Evolutionary conservation across 2,797 vertebrate genomes (phyloP), one percentile per base, ranked within the genome.

Genomic region (Babyrousa celebensis): DNA sequence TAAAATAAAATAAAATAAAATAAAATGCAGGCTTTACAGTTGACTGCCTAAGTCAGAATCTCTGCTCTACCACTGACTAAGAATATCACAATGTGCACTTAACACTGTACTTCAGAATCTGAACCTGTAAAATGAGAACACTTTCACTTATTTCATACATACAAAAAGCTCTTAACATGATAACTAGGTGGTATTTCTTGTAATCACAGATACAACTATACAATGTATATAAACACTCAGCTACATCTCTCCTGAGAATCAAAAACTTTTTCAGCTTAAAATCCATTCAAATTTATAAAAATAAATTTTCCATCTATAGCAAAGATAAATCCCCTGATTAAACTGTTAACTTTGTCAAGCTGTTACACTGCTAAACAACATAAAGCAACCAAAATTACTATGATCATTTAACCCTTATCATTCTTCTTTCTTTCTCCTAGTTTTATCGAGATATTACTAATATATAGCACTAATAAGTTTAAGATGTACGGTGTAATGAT

Each of bases 371-470:
- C 25, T 91, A 94, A 95, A 77, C n/a, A 92, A 87, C 20, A 95
- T 48, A 94, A 95, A 96, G 67, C 67, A 89, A 96, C 10, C 11
- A 36, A 83, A 94, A 89, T 78, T 67, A 92, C 43, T 70, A 88
- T 20, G 9, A 82, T 84, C 72, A 92, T 65, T 95, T 85, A 27
- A 67, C 52, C 17, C 8, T 60, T 70, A 95, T 27, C 4, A 79
- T 92, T 78, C 12, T 79, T 56, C 21, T 56, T 78, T 32, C 75
- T 23, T 78, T 23, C 54, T 23, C 58, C n/a, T 21, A 60, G 20
- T 79, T 58, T 79, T 78, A 78, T 3, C 3, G 12, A 65, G 62
- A 79, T 58, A 56, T 21, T 32, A 23, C 1, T 25, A n/a, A 79
- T 20, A 79, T 23, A 78, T 1, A 36, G 54, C 12, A 58, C 54